Base-by-base conservation (phyloP, 2,797 vertebrate genomes). In the Lagodon rhomboides region DNA sequence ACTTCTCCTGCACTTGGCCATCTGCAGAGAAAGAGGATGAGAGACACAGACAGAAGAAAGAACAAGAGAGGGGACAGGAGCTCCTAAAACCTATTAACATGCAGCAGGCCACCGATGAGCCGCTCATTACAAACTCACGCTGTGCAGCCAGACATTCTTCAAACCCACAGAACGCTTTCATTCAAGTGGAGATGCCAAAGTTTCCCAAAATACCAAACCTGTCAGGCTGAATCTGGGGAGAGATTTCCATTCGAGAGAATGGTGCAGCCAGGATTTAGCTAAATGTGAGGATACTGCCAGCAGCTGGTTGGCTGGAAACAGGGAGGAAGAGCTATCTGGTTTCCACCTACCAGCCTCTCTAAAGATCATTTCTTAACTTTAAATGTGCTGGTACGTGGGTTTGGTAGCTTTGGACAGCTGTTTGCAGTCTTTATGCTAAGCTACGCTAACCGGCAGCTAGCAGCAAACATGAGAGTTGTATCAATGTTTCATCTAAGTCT, bases 1-100 rank as follows among this genome's bases (percentile, higher is more conserved):
- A 44, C 82, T 56, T 79, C 54, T 67, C 56, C n/a, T 84, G 64
- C 50, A 27, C 51, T 80, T 78, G 18, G 27, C n/a, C 75, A 70
- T 79, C 73, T 85, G 58, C 50, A 69, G 54, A 68, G 11, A 53
- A 51, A 34, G 58, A 68, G 30, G 18, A 18, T 25, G 49, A 55
- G 51, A 54, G 17, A 60, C 16, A 16, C 13, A 59, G 12, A 60
- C 17, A 34, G n/a, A 43, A 43, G n/a, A 67, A 30, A 12, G 20
- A 67, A 44, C 50, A 62, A 68, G 17, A 71, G 47, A 34, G 49
- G 41, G n/a, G 27, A 47, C 23, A 46, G 46, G 20, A 58, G 41
- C 23, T 68, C 15, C 23, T 65, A 38, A 65, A 82, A 74, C 3
- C 25, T 59, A 64, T 56, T 27, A 67, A 17, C 47, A 60, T 23